A percentile compares a stretch with the other conserved stretches of the same genome.
These are phyloP conservation scores for Periophthalmodon schlosseri DNA, from an alignment of 2,113 vertebrate genomes.

Conservation along the genomic window DNA sequence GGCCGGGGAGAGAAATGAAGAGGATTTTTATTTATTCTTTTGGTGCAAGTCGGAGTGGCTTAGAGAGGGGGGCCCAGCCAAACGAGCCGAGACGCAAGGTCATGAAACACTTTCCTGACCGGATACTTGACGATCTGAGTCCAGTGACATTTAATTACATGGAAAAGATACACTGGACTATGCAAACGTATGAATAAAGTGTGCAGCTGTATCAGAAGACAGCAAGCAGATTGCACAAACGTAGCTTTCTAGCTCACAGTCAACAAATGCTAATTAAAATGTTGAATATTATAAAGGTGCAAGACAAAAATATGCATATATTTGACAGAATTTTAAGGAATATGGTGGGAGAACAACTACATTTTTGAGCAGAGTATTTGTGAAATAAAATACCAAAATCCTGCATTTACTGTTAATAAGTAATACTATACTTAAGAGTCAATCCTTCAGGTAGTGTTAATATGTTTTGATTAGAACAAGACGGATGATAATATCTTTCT, in stretches of 20 bases:
- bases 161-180: conserved; percentile 50
- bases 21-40: conserved; percentile 11
- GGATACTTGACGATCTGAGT: conserved; percentile 46
- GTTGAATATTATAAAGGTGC: background rate
- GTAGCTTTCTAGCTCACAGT: conserved; percentile 4
- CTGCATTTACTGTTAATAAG: too few relatives aligned
- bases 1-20: conserved; percentile 24
- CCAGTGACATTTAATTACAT: conserved; percentile 72
- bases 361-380: background rate
- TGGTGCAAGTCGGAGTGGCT: conserved; percentile 41
- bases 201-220: background rate
- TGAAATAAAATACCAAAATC: background rate
- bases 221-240: conserved; percentile 16
- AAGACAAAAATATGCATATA: background rate
- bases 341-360: background rate
- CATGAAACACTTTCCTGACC: conserved; percentile 55
- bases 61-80: conserved; percentile 46
- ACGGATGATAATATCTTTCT: too few relatives aligned
- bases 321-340: background rate
- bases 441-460: too few relatives aligned
- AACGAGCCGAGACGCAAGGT: conserved; percentile 49
- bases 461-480: too few relatives aligned
- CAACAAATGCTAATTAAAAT: conserved; percentile 19
- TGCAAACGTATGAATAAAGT: conserved; percentile 21
- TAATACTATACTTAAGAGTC: too few relatives aligned